These are phyloP conservation scores for Anoplophora glabripennis DNA, from an alignment of 1,140 invertebrate genomes.

Conservation along the genomic window DNA sequence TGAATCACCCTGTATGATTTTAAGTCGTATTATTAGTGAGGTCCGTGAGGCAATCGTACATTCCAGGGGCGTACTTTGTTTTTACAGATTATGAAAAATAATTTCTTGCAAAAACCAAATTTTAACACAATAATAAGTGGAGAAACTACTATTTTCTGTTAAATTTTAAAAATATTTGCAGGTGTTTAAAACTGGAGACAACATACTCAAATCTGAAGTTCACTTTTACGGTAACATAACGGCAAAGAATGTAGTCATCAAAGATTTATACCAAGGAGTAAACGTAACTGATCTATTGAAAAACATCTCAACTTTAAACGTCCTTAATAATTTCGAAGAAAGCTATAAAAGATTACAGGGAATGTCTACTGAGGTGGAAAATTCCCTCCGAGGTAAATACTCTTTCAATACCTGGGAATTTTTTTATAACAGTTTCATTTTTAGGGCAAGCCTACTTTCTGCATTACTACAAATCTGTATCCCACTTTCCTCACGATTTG, in stretches of 20 bases:
- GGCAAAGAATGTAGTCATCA: constrained; percentile 35
- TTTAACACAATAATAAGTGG: too few species aligned
- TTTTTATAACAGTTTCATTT: constrained; percentile 20
- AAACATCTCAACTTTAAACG: constrained; percentile 31
- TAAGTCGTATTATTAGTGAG: too few species aligned
- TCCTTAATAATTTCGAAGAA: constrained; percentile 30
- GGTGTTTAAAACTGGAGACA: constrained; percentile 32
- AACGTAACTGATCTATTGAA: constrained; percentile 34
- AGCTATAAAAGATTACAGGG: constrained; percentile 35
- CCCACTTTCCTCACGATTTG: constrained; percentile 11
- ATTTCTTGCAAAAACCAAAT: too few species aligned
- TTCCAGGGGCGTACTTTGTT: too few species aligned
- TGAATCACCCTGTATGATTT: too few species aligned
- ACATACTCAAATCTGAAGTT: constrained; percentile 28
- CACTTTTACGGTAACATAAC: constrained; percentile 34
- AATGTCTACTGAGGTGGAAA: constrained; percentile 26
- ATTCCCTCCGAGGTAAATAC: constrained; percentile 32
- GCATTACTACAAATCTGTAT: constrained; percentile 33
- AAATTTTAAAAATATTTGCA: too few species aligned
- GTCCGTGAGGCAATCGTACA: too few species aligned
- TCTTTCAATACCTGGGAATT: constrained; percentile 3
- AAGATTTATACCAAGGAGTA: constrained; percentile 31
- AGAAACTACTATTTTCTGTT: too few species aligned
- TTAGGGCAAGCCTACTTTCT: constrained; percentile 39
- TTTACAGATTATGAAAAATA: too few species aligned